A percentile compares a stretch with the other conserved stretches of the same genome.
phyloP scores from a whole-genome alignment of 2,797 vertebrate genomes.

The Basileuterus tristriatus region DNA sequence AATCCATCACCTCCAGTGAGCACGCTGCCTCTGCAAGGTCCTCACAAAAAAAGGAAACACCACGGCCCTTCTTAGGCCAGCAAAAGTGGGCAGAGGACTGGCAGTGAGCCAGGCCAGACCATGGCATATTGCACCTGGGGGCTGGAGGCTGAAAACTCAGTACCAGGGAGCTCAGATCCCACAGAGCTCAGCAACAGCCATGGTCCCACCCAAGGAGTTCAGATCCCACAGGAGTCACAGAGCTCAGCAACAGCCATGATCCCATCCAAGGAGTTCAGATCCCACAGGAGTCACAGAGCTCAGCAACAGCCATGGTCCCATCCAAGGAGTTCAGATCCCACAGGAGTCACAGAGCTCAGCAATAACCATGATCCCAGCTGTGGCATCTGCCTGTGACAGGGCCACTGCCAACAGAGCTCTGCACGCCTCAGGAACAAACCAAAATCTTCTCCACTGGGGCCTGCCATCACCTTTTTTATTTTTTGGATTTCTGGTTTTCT shows the following conservation, averaged over 20 bases:
- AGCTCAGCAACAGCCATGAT: too few species aligned
- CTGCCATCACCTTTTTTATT: not conserved
- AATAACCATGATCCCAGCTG: not conserved
- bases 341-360: not conserved
- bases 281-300: too few species aligned
- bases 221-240: too few species aligned
- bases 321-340: not conserved
- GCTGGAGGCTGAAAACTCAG: not conserved
- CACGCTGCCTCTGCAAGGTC: not conserved
- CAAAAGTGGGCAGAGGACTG: not conserved
- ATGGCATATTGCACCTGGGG: conserved; percentile 50
- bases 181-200: too few species aligned
- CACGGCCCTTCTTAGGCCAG: not conserved
- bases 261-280: not conserved
- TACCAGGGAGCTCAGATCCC: conserved; percentile 7
- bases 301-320: too few species aligned
- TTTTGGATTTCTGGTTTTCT: not conserved
- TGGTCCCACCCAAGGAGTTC: not conserved
- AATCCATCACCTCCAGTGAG: not conserved
- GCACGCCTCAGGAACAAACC: not conserved
- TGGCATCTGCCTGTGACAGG: not conserved
- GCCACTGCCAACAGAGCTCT: not conserved
- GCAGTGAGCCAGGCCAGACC: not conserved
- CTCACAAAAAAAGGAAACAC: not conserved
- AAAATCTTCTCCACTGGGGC: not conserved